A percentile compares a stretch with the other conserved stretches of the same genome.
These are phyloP conservation scores for Pammene aurita DNA, from an alignment of 2,888 invertebrate species.

Conservation along the genomic window DNA sequence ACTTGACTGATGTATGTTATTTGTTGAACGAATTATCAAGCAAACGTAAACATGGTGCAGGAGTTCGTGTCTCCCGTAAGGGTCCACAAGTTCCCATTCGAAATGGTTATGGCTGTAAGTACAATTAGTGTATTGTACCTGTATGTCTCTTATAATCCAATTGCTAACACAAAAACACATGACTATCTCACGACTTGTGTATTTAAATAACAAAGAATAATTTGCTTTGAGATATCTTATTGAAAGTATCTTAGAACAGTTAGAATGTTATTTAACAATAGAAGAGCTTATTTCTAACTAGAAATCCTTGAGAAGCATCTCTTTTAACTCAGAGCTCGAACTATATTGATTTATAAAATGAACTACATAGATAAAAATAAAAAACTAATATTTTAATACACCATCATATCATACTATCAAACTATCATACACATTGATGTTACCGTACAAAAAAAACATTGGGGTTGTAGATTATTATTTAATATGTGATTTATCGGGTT, in stretches of 20 bases:
- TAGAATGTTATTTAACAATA: background rate
- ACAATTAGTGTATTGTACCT: constrained; percentile 41
- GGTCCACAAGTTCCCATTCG: constrained; percentile 97
- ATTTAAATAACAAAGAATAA: background rate
- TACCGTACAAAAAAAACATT: too few species aligned
- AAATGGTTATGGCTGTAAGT: constrained; percentile 97
- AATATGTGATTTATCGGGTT: too few species aligned
- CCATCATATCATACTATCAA: too few species aligned
- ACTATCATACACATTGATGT: too few species aligned
- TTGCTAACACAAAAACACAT: background rate
- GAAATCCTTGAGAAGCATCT: background rate
- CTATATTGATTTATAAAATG: background rate
- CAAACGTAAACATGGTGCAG: constrained; percentile 91
- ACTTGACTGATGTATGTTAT: constrained; percentile 59
- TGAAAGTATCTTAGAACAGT: background rate
- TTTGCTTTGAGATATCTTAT: background rate
- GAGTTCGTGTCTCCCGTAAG: constrained; percentile 97
- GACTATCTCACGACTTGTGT: background rate
- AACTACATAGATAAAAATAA: background rate
- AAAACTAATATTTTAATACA: background rate
- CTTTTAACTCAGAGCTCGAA: background rate
- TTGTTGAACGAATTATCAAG: constrained; percentile 45
- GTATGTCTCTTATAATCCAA: background rate
- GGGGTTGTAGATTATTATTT: too few species aligned
- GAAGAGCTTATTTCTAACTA: background rate